phyloP scores from a whole-genome alignment of 2,888 invertebrate species.

The Gerris lacustris region DNA sequence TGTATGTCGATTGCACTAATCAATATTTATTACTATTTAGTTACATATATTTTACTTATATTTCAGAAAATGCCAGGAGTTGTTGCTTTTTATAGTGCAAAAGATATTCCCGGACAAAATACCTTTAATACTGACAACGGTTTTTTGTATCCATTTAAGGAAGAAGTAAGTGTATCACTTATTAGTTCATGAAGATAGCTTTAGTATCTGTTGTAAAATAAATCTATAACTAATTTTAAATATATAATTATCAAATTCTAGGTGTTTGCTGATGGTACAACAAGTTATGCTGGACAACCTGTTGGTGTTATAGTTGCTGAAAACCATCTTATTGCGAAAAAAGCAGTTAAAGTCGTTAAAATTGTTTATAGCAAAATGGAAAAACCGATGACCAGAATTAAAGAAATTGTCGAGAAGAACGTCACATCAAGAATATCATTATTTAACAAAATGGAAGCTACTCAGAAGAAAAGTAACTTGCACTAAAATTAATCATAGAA shows the following conservation, averaged over 20 bases:
- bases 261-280: constrained; percentile 32
- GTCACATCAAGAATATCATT: constrained; percentile 19
- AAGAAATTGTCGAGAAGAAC: constrained; percentile 24
- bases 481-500: no score
- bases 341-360: constrained; percentile 46
- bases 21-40: no score
- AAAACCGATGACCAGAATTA: constrained; percentile 27
- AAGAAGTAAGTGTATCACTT: no score
- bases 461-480: not conserved
- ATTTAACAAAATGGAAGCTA: not conserved
- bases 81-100: constrained; percentile 49
- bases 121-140: constrained; percentile 37
- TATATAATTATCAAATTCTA: constrained; percentile 7
- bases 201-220: no score
- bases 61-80: constrained; percentile 52
- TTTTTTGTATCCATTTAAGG: no score
- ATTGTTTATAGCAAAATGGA: constrained; percentile 43
- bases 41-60: constrained; percentile 13
- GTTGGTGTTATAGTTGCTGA: constrained; percentile 60
- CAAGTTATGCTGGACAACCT: constrained; percentile 58
- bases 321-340: constrained; percentile 45
- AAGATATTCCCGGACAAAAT: constrained; percentile 58
- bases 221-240: no score
- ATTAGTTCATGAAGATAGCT: no score
- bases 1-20: no score